Conservation (phyloP, 2,797 vertebrate species). For the Argya squamiceps region DNA sequence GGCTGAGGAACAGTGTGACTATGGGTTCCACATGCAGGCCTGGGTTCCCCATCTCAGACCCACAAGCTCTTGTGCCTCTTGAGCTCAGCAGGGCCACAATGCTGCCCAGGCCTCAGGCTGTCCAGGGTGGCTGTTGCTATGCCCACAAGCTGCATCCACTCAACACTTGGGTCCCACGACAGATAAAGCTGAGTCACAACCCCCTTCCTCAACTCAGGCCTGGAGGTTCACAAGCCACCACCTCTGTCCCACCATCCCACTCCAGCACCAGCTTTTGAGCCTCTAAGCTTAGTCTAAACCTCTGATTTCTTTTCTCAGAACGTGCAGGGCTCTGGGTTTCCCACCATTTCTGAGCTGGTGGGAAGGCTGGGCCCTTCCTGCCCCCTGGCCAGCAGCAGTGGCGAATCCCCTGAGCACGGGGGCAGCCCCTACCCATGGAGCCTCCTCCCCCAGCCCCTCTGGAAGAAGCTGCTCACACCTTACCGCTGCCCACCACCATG, state of each 20-base stretch:
- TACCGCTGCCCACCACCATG: slow-evolving; percentile 96
- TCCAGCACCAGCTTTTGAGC: neutral
- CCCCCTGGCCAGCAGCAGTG: neutral
- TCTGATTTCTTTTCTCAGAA: neutral
- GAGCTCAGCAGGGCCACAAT: neutral
- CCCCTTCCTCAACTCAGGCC: neutral
- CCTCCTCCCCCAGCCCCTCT: neutral
- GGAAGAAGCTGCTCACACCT: slow-evolving; percentile 41
- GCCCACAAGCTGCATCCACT: neutral
- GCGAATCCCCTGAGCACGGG: neutral
- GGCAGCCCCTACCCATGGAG: neutral
- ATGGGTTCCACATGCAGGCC: rapidly evolving
- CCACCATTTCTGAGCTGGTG: neutral
- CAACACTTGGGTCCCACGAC: neutral
- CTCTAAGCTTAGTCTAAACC: neutral
- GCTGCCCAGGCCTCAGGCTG: neutral
- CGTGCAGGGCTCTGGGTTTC: neutral
- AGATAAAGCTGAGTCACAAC: neutral
- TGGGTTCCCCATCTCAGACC: neutral
- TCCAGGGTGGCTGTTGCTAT: neutral
- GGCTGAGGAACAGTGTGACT: neutral
- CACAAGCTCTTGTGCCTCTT: rapidly evolving
- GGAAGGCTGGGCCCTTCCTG: neutral
- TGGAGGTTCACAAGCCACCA: neutral
- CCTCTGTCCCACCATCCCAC: neutral